Conservation (phyloP, 2,888 invertebrate genomes). For the Drosophila testacea region DNA sequence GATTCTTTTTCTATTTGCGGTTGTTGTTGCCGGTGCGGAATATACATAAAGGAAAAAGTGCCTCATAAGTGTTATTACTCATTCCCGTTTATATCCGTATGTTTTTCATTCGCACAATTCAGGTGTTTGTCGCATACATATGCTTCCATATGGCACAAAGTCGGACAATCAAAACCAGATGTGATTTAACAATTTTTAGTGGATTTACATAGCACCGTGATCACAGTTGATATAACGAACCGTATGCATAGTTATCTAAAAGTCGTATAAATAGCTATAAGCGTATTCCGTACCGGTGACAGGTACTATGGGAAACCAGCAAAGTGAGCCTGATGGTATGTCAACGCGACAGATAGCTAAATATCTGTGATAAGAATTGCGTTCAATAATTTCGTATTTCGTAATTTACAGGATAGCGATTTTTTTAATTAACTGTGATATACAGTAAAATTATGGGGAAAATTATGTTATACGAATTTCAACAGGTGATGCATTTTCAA, state of each 20-base stretch:
- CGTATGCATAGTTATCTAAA: conserved; percentile 32
- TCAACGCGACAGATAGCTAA: conserved; percentile 11
- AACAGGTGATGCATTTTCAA: too few relatives aligned
- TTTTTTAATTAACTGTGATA: too few relatives aligned
- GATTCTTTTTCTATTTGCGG: conserved; percentile 36
- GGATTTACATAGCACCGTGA: conserved; percentile 30
- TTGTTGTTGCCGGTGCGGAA: conserved; percentile 15
- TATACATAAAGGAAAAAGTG: conserved; percentile 4
- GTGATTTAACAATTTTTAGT: background rate
- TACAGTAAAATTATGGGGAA: too few relatives aligned
- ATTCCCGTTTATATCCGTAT: conserved; percentile 21
- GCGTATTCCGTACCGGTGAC: conserved; percentile 4
- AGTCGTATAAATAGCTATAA: conserved; percentile 2
- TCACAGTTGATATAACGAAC: conserved; percentile 26
- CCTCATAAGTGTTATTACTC: conserved; percentile 18
- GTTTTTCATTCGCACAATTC: conserved; percentile 13
- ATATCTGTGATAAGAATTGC: conserved; percentile 15
- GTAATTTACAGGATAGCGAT: too few relatives aligned
- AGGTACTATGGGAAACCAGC: conserved; percentile 48
- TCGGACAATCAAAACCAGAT: conserved; percentile 16
- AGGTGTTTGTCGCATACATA: conserved; percentile 31
- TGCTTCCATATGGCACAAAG: conserved; percentile 25
- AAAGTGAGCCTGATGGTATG: conserved; percentile 40
- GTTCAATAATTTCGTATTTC: background rate
- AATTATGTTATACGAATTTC: too few relatives aligned